A percentile compares a stretch with the other conserved stretches of the same genome.
Evolutionary conservation across 1,140 invertebrate species (phyloP).

Genomic region (Lepidurus packardi): DNA sequence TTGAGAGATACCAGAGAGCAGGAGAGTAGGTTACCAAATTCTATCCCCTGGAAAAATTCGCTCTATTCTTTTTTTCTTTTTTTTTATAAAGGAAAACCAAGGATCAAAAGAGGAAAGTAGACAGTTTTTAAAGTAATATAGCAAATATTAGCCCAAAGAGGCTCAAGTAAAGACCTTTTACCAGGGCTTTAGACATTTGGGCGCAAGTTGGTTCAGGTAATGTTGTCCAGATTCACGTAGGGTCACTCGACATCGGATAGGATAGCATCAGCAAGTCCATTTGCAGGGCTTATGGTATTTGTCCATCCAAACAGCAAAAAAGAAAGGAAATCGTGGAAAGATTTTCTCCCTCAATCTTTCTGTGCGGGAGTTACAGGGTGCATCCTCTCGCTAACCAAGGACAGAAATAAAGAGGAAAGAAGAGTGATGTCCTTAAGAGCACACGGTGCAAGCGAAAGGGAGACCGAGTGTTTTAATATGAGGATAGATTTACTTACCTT

Average conservation of each 20-base stretch:
- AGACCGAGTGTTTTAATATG: too few species aligned
- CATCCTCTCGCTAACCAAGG: too few species aligned
- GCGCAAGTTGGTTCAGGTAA: neutral
- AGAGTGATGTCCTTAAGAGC: too few species aligned
- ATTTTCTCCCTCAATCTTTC: too few species aligned
- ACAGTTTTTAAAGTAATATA: neutral
- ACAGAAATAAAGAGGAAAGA: too few species aligned
- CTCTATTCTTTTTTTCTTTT: neutral
- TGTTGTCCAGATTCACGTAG: slow-evolving; percentile 13
- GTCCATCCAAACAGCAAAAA: neutral
- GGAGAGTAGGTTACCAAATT: slow-evolving; percentile 15
- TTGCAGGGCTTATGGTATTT: slow-evolving; percentile 8
- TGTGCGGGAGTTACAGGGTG: too few species aligned
- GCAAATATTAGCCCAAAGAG: neutral
- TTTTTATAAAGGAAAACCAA: neutral
- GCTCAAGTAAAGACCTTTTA: neutral
- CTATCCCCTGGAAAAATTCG: neutral
- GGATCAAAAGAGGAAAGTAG: neutral
- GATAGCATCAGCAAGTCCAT: slow-evolving; percentile 19
- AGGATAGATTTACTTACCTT: too few species aligned
- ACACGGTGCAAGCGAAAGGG: too few species aligned
- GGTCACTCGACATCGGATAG: neutral
- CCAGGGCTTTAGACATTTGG: neutral
- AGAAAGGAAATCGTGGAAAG: too few species aligned
- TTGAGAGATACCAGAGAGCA: slow-evolving; percentile 21